Evolutionary conservation across 2,888 invertebrate genomes (phyloP).

Genomic region (Dryobotodes eremita): DNA sequence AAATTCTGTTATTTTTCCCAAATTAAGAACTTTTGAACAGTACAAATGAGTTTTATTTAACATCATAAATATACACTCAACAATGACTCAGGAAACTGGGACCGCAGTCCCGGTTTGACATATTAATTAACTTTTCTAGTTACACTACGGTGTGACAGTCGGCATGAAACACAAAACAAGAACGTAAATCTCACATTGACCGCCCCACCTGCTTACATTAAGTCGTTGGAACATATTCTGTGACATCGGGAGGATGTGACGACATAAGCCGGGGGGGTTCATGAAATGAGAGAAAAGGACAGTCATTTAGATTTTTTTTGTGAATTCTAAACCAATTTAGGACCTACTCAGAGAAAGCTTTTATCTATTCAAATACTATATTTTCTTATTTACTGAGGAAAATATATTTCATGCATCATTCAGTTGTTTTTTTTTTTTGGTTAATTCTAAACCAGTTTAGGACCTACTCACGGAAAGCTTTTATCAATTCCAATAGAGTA

Average conservation of each 20-base stretch:
- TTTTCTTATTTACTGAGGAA: not conserved
- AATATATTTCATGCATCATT: not conserved
- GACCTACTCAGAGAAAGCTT: not conserved
- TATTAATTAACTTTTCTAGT: not conserved
- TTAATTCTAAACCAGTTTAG: not conserved
- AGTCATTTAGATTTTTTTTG: not conserved
- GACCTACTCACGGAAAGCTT: not conserved
- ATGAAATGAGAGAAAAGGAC: slow-evolving; percentile 16
- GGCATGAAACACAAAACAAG: slow-evolving; percentile 45
- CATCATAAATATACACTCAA: not conserved
- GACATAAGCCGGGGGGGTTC: slow-evolving; percentile 28
- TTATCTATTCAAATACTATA: not conserved
- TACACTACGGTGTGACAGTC: slow-evolving; percentile 38
- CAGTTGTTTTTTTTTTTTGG: too few relatives aligned
- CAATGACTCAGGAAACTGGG: not conserved
- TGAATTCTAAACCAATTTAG: not conserved
- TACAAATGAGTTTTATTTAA: not conserved
- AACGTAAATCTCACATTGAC: slow-evolving; percentile 60
- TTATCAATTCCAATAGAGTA: not conserved
- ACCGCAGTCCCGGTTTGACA: not conserved
- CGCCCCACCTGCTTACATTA: slow-evolving; percentile 52
- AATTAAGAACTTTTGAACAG: not conserved
- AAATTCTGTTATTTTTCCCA: not conserved
- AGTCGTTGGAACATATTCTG: slow-evolving; percentile 41
- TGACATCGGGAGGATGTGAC: slow-evolving; percentile 44